phyloP scores from a whole-genome alignment of 2,888 invertebrate genomes.

The Coenonympha glycerion region DNA sequence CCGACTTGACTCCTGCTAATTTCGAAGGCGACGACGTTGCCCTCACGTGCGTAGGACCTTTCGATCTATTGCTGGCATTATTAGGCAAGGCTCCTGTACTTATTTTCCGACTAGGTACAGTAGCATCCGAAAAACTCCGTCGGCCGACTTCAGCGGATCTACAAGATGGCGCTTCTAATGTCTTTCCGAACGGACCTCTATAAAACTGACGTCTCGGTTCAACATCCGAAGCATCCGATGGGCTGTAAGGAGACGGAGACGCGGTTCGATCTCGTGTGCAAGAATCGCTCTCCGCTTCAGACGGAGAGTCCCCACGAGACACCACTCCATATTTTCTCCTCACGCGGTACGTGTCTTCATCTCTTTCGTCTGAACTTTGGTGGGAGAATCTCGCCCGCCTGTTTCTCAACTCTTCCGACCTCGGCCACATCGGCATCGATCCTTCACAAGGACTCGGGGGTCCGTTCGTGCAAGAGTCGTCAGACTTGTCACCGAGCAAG shows the following conservation, averaged over 20 bases:
- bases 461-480: constrained; percentile 64
- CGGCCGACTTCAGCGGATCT: constrained; percentile 77
- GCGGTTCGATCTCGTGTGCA: constrained; percentile 76
- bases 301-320: constrained; percentile 80
- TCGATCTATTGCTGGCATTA: constrained; percentile 54
- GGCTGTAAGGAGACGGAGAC: constrained; percentile 78
- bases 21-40: constrained; percentile 88
- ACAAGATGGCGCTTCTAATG: constrained; percentile 61
- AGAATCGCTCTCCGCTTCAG: constrained; percentile 82
- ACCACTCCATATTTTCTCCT: constrained; percentile 56
- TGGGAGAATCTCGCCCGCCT: constrained; percentile 77
- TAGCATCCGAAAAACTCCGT: constrained; percentile 64
- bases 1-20: constrained; percentile 77
- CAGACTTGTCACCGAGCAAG: constrained; percentile 66
- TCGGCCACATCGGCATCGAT: constrained; percentile 67
- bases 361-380: constrained; percentile 85
- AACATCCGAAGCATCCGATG: constrained; percentile 77
- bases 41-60: constrained; percentile 80
- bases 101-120: constrained; percentile 76
- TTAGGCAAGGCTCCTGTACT: constrained; percentile 75
- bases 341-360: constrained; percentile 71
- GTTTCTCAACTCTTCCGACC: constrained; percentile 55
- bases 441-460: constrained; percentile 65
- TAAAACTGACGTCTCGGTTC: constrained; percentile 73
- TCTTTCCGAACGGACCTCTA: constrained; percentile 79